These are phyloP conservation scores for Trinectes maculatus DNA, from an alignment of 2,113 vertebrate genomes.

Conservation along the genomic window DNA sequence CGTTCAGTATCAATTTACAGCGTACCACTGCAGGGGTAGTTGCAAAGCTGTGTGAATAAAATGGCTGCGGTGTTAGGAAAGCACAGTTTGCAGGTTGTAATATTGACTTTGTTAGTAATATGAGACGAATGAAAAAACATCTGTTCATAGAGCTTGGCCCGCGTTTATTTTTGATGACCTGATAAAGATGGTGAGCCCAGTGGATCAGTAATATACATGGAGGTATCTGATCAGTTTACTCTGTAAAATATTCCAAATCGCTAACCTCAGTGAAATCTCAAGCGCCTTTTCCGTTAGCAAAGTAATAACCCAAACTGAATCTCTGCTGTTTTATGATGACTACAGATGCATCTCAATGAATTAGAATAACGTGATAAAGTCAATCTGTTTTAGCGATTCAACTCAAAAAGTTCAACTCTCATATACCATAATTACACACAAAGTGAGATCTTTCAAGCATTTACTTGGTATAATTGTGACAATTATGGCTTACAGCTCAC, in stretches of 20 bases:
- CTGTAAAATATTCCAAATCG: too few species aligned
- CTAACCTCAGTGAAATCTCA: constrained; percentile 12
- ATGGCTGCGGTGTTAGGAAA: neutral
- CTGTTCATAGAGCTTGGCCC: neutral
- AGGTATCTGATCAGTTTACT: constrained; percentile 51
- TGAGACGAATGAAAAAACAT: neutral
- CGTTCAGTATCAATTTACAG: neutral
- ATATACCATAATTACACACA: too few species aligned
- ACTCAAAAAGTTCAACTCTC: too few species aligned
- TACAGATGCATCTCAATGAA: too few species aligned
- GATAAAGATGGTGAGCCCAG: neutral
- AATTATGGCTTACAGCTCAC: too few species aligned
- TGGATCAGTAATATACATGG: constrained; percentile 31
- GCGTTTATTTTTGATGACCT: neutral
- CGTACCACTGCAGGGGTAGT: neutral
- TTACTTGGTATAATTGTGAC: too few species aligned
- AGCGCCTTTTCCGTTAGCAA: constrained; percentile 1
- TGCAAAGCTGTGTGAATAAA: neutral
- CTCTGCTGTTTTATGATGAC: neutral
- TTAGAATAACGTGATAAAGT: too few species aligned
- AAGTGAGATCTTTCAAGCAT: too few species aligned
- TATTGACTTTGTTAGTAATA: neutral
- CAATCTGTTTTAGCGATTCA: too few species aligned
- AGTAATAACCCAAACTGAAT: constrained; percentile 29
- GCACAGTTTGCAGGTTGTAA: neutral